Evolutionary conservation across 2,797 vertebrate genomes (phyloP).

Genomic region (Pseudocheirus occidentalis): DNA sequence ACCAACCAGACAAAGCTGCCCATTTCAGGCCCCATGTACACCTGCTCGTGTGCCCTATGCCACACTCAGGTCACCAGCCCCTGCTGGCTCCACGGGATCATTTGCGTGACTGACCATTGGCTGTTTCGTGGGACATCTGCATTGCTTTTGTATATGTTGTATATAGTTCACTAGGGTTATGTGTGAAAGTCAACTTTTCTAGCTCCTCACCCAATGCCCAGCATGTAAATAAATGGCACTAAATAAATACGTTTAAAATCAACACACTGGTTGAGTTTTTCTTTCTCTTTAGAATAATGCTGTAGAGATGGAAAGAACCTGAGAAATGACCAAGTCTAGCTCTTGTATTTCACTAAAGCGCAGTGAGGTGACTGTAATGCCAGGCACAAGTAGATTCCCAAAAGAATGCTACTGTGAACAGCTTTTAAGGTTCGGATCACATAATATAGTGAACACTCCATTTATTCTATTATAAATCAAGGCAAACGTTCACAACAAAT

Average conservation of each 20-base stretch:
- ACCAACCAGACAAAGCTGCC: slow-evolving; percentile 55
- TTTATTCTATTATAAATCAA: no score
- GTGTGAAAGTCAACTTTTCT: neutral
- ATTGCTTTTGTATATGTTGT: neutral
- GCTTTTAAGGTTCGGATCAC: no score
- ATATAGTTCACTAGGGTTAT: neutral
- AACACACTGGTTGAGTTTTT: neutral
- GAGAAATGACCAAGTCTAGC: neutral
- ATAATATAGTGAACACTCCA: no score
- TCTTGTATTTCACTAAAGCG: neutral
- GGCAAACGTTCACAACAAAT: no score
- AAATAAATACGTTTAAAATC: neutral
- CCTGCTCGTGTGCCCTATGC: neutral
- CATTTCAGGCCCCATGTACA: accelerated
- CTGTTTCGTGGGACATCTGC: neutral
- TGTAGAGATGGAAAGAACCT: neutral
- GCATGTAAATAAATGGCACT: neutral
- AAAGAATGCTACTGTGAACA: no score
- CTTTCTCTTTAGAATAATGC: neutral
- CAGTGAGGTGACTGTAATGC: neutral
- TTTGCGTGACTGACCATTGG: neutral
- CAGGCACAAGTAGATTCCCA: no score
- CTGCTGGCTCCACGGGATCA: neutral
- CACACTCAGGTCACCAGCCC: neutral
- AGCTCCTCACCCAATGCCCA: neutral